phyloP scores from a whole-genome alignment of 2,888 invertebrate species.

The Gasteruption jaculator region DNA sequence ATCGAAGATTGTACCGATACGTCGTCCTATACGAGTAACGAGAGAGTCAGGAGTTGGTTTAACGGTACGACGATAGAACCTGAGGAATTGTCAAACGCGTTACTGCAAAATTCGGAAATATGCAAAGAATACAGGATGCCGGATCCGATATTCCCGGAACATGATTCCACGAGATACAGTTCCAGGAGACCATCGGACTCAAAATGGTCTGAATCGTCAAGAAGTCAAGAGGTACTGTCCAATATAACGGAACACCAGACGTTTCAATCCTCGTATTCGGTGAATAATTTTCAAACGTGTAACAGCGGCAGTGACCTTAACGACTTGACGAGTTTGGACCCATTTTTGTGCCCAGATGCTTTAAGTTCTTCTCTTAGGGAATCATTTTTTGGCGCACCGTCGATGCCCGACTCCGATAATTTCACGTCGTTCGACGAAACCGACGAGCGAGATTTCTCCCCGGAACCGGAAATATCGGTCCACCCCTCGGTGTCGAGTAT shows the following conservation, averaged over 20 bases:
- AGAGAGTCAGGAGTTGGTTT: constrained; percentile 3
- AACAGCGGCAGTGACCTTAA: constrained; percentile 43
- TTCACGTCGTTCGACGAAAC: constrained; percentile 44
- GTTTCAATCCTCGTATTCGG: constrained; percentile 44
- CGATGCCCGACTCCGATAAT: constrained; percentile 41
- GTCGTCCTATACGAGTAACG: constrained; percentile 3
- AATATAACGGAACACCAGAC: constrained; percentile 33
- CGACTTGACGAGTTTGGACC: constrained; percentile 41
- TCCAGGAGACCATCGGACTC: constrained; percentile 45
- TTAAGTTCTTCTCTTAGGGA: constrained; percentile 42
- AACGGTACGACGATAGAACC: constrained; percentile 21
- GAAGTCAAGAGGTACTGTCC: constrained; percentile 44
- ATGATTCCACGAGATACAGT: constrained; percentile 41
- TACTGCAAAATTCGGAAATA: constrained; percentile 27
- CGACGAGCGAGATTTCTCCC: constrained; percentile 25
- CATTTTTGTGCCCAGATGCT: constrained; percentile 43
- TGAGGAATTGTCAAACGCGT: constrained; percentile 30
- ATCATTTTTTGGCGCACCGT: constrained; percentile 42
- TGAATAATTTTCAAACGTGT: constrained; percentile 42
- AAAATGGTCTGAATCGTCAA: constrained; percentile 45
- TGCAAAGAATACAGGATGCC: constrained; percentile 25
- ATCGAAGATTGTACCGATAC: constrained; percentile 36
- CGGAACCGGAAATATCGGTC: constrained; percentile 17
- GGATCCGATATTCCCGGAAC: constrained; percentile 39
- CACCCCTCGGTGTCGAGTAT: constrained; percentile 35